Evolutionary conservation across 2,113 vertebrate species (phyloP), one percentile per base, ranked within the genome.

Genomic region (Tauraco erythrolophus): DNA sequence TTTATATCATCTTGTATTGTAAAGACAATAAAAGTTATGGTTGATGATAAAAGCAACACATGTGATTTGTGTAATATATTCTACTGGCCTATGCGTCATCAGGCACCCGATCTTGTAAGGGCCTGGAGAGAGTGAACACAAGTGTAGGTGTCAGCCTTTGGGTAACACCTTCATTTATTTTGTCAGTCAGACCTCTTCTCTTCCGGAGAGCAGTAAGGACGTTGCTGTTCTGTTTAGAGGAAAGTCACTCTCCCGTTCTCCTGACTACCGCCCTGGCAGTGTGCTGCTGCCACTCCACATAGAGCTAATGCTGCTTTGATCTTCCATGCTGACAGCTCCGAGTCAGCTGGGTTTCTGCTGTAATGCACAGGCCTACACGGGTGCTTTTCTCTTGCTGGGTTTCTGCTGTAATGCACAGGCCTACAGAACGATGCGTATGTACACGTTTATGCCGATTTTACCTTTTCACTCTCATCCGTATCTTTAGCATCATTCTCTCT

Each of bases 11-110:
- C n/a, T 79, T 83, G 48, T 89, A 50, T 86, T 83, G 27, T 83
- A 79, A 89, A 79, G 68, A 53, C 46, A 95, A 90, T 95, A 86
- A 96, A 96, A 84, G 61, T 74, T 88, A 60, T 25, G 71, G 39
- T 88, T 33, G 28, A 22, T 61, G 82, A 80, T 56, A 81, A 70
- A 79, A 91, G 37, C 28, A 68, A 18, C 31, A 21, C n/a, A 19
- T 22, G 14, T 65, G 14, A 23, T 48, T 41, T 90, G 48, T 88
- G 50, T 68, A 6, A 13, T 61, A 31, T 60, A 14, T 87, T 94
- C 39, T 87, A 53, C 58, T 83, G 74, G 46, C 48, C 54, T 65
- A 21, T 71, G 41, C 85, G 79, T 64, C n/a, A 15, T 66, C 27
- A 27, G 78, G 43, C 37, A 61, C 45, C 25, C 46, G 9, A 30